A percentile compares a stretch with the other conserved stretches of the same genome.
These are phyloP conservation scores for Apantesis nais DNA, from an alignment of 2,888 invertebrate species.

Conservation along the genomic window DNA sequence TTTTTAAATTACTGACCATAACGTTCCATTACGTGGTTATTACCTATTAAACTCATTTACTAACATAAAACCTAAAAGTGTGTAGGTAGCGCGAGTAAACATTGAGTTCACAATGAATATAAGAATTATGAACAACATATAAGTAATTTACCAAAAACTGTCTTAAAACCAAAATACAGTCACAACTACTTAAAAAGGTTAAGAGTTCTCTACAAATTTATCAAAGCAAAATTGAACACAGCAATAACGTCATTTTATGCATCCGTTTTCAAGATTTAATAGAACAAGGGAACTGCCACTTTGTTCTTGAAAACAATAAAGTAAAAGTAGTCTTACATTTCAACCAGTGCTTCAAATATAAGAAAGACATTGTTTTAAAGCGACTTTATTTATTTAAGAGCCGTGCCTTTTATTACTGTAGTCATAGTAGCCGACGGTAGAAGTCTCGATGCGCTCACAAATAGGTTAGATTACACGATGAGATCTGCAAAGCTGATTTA, in stretches of 20 bases:
- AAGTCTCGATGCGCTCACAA: conserved; percentile 45
- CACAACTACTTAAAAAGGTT: neutral
- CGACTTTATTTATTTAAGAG: neutral
- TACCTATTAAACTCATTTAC: too few species aligned
- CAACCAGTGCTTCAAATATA: conserved; percentile 11
- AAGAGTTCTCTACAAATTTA: neutral
- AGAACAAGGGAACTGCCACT: neutral
- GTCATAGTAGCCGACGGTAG: conserved; percentile 9
- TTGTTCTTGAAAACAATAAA: conserved; percentile 10
- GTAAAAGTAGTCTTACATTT: conserved; percentile 1
- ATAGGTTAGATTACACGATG: conserved; percentile 57
- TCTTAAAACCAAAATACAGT: neutral
- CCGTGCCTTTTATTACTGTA: neutral
- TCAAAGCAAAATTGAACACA: neutral
- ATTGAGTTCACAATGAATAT: neutral
- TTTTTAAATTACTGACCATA: neutral
- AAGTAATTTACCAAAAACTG: neutral
- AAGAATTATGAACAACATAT: neutral
- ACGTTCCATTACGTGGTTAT: too few species aligned
- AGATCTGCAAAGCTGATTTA: conserved; percentile 64
- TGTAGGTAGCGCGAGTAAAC: too few species aligned
- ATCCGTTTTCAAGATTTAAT: neutral
- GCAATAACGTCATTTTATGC: conserved; percentile 1
- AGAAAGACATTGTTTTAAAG: conserved; percentile 53
- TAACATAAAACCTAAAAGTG: too few species aligned